Conservation (phyloP, 2,113 vertebrate species). For the Sciurus niger region DNA sequence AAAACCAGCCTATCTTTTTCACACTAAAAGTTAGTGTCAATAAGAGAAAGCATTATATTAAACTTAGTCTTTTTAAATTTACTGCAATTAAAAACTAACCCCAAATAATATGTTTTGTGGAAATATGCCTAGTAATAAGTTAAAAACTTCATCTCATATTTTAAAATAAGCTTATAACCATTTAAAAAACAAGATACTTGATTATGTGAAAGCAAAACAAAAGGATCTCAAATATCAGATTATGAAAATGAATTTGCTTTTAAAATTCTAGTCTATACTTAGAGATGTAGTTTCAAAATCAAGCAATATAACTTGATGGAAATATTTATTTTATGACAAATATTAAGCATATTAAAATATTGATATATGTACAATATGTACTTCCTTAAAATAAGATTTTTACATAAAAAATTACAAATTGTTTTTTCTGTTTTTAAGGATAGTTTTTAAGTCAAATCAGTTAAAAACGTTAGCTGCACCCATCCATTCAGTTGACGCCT, state of each 20-base stretch:
- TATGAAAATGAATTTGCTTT: conserved; percentile 25
- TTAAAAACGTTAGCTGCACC: not conserved
- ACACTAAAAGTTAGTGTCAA: not conserved
- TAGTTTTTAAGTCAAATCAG: conserved; percentile 27
- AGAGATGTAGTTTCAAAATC: conserved; percentile 26
- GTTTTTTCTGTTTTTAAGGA: not conserved
- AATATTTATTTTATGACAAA: conserved; percentile 24
- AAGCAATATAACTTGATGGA: not conserved
- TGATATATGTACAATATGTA: not conserved
- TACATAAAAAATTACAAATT: not conserved
- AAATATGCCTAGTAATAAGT: not conserved
- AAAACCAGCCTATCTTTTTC: not conserved
- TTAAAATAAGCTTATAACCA: not conserved
- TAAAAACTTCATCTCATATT: conserved; percentile 5
- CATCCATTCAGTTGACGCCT: not conserved
- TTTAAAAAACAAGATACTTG: not conserved
- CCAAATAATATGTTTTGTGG: not conserved
- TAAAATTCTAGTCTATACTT: conserved; percentile 45
- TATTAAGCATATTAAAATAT: conserved; percentile 53
- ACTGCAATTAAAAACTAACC: conserved; percentile 9
- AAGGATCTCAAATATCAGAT: not conserved
- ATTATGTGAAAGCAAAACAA: conserved; percentile 40
- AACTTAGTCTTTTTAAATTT: not conserved
- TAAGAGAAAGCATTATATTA: not conserved
- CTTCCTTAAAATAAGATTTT: conserved; percentile 19